These are phyloP conservation scores for Botia kubotai DNA, from an alignment of 2,797 vertebrate species.

Conservation along the genomic window DNA sequence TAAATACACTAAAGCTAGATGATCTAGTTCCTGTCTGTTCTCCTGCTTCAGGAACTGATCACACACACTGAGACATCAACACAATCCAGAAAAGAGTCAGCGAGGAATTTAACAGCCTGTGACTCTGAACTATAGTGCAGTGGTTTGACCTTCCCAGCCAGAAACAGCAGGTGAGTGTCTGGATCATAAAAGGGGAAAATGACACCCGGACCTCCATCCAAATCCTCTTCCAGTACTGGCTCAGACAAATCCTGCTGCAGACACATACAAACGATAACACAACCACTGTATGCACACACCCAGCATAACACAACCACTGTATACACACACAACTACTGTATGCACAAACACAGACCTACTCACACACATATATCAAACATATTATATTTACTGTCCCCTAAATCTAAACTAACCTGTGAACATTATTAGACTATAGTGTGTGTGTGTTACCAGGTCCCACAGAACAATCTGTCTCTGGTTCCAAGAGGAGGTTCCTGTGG, in stretches of 20 bases:
- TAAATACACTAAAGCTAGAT: too few relatives aligned
- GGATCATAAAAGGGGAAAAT: constrained; percentile 91
- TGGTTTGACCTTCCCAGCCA: constrained; percentile 87
- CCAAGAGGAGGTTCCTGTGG: constrained; percentile 90
- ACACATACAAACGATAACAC: constrained; percentile 42
- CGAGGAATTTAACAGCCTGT: too few relatives aligned
- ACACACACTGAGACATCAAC: too few relatives aligned
- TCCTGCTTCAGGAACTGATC: too few relatives aligned
- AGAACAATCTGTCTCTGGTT: constrained; percentile 92
- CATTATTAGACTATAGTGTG: background rate
- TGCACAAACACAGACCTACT: background rate
- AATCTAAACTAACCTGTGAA: too few relatives aligned
- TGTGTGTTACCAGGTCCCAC: constrained; percentile 86
- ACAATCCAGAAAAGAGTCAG: too few relatives aligned
- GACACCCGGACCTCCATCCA: constrained; percentile 89
- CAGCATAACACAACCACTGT: background rate
- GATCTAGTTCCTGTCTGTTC: too few relatives aligned
- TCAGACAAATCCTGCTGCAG: constrained; percentile 85
- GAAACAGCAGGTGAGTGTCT: constrained; percentile 89
- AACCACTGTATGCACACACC: constrained; percentile 75
- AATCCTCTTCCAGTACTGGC: constrained; percentile 88
- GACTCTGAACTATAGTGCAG: constrained; percentile 59
- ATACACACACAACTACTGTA: constrained; percentile 72
- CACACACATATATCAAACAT: background rate
- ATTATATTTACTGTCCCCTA: too few relatives aligned